These are phyloP conservation scores for Phylloscopus trochilus DNA, from an alignment of 2,113 vertebrate species.

Conservation along the genomic window DNA sequence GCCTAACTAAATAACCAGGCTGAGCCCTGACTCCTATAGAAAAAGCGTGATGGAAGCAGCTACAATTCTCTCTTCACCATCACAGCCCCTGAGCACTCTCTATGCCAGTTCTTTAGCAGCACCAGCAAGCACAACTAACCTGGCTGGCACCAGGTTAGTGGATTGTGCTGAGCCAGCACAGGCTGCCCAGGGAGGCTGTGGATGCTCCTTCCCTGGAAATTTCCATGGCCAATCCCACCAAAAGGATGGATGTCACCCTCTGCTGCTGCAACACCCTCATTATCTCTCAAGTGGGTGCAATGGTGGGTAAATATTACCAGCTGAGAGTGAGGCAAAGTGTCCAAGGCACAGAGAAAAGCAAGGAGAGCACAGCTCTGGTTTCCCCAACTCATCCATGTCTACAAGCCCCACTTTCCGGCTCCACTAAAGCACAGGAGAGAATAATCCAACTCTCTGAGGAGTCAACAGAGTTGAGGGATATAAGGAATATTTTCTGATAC, in stretches of 20 bases:
- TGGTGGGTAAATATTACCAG: not conserved
- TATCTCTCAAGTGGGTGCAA: not conserved
- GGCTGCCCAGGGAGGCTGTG: not conserved
- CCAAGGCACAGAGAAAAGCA: not conserved
- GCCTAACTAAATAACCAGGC: not conserved
- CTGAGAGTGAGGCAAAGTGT: not conserved
- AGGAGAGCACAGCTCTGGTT: not conserved
- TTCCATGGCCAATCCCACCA: accelerated
- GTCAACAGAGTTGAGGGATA: not conserved
- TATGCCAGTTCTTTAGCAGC: not conserved
- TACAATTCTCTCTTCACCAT: not conserved
- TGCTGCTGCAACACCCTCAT: not conserved
- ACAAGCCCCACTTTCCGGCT: not conserved
- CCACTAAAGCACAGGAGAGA: not conserved
- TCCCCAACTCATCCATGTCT: not conserved
- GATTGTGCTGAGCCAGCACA: not conserved
- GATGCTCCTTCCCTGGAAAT: not conserved
- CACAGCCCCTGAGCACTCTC: not conserved
- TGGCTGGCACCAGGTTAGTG: not conserved
- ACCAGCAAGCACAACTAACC: not conserved
- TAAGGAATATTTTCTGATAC: not conserved
- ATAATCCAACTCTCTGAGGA: not conserved
- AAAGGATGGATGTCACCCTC: not conserved
- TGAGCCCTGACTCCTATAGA: not conserved
- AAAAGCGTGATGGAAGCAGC: not conserved